A percentile compares a stretch with the other conserved stretches of the same genome.
Conservation (phyloP, 2,888 invertebrate genomes). For the Pachydiplax longipennis region DNA sequence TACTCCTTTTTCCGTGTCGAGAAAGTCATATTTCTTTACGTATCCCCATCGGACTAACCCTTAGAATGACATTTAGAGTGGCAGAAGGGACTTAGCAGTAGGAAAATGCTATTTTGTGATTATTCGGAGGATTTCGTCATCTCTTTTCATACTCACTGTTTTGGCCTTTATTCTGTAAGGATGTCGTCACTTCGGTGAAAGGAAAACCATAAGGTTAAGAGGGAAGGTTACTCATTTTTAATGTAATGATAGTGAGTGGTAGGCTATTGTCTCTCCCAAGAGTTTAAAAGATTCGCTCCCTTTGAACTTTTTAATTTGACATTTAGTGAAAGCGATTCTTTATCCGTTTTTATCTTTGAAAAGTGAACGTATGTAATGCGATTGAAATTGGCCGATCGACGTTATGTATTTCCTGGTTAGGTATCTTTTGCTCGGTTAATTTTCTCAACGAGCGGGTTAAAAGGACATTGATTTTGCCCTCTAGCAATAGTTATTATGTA, state of each 20-base stretch:
- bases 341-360: neutral
- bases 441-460: neutral
- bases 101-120: neutral
- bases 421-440: neutral
- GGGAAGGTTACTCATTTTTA: neutral
- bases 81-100: neutral
- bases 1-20: too few relatives aligned
- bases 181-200: neutral
- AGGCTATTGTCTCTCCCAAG: neutral
- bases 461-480: neutral
- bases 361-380: neutral
- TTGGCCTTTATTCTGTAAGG: neutral
- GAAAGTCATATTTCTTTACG: too few relatives aligned
- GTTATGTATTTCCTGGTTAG: too few relatives aligned
- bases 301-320: neutral
- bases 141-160: neutral
- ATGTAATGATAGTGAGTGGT: neutral
- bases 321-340: neutral
- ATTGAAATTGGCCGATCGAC: too few relatives aligned
- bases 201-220: neutral
- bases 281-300: neutral
- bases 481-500: neutral
- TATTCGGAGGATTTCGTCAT: neutral
- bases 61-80: neutral
- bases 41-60: neutral